Evolutionary conservation across 2,888 invertebrate species (phyloP).

Genomic region (Oxycera nigricornis): DNA sequence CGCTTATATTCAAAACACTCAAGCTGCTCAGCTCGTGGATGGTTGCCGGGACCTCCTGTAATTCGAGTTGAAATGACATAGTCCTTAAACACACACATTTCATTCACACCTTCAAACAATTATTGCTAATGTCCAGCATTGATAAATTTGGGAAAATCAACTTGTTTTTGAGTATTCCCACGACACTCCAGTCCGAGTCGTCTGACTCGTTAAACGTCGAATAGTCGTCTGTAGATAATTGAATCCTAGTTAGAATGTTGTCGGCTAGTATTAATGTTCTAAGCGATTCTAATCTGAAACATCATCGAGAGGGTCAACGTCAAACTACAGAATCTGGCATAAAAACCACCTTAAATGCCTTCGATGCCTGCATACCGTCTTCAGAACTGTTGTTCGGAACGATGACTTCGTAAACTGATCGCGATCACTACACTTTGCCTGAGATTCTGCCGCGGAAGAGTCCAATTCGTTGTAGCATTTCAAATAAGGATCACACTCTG

Average conservation of each 20-base stretch:
- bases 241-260: slow-evolving; percentile 82
- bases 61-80: too few relatives aligned
- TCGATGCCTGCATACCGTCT: slow-evolving; percentile 85
- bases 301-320: neutral
- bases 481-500: slow-evolving; percentile 69
- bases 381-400: slow-evolving; percentile 75
- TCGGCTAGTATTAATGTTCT: slow-evolving; percentile 74
- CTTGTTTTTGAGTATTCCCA: slow-evolving; percentile 67
- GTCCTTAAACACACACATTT: neutral
- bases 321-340: neutral
- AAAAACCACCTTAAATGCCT: slow-evolving; percentile 72
- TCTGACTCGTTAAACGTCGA: slow-evolving; percentile 69
- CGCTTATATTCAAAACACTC: slow-evolving; percentile 91
- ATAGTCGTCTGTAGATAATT: slow-evolving; percentile 81
- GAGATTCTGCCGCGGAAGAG: slow-evolving; percentile 5
- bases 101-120: slow-evolving; percentile 67
- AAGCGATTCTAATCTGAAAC: slow-evolving; percentile 56
- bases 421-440: slow-evolving; percentile 39
- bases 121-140: slow-evolving; percentile 93
- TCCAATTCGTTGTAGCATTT: slow-evolving; percentile 70
- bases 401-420: slow-evolving; percentile 56
- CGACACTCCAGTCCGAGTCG: slow-evolving; percentile 70
- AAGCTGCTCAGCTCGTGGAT: slow-evolving; percentile 86
- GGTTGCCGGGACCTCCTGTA: slow-evolving; percentile 76
- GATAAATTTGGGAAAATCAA: slow-evolving; percentile 92